phyloP scores from a whole-genome alignment of 2,888 invertebrate genomes.

The Mesochorus sp. region DNA sequence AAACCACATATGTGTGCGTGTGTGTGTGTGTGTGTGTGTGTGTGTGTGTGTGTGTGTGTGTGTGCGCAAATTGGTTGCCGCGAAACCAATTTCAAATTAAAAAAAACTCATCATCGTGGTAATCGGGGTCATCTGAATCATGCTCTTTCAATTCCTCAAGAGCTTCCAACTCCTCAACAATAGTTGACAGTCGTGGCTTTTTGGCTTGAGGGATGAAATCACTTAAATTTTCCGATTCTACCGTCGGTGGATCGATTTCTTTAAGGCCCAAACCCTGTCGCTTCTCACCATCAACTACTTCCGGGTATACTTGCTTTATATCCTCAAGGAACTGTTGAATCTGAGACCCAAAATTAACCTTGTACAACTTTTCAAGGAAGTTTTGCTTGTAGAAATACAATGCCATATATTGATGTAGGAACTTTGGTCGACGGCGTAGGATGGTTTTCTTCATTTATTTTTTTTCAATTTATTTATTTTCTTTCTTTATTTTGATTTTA shows the following conservation, averaged over 20 bases:
- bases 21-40: conserved; percentile 2
- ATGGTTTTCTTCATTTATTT: no score
- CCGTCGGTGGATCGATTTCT: conserved; percentile 33
- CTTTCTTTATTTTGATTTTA: no score
- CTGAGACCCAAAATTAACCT: conserved; percentile 17
- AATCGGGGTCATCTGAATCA: neutral
- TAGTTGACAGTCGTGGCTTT: neutral
- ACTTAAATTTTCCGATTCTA: conserved; percentile 27
- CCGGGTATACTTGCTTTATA: conserved; percentile 52
- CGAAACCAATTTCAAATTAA: no score
- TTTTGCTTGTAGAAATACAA: no score
- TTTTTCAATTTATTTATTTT: no score
- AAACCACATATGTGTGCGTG: neutral
- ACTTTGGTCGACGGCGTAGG: no score
- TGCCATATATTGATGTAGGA: no score
- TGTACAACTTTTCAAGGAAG: conserved; percentile 7
- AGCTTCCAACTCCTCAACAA: conserved; percentile 1
- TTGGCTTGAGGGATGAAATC: conserved; percentile 1
- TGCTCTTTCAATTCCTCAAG: no score
- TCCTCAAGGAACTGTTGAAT: conserved; percentile 53
- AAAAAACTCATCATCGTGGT: neutral
- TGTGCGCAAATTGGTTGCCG: neutral
- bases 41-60: neutral
- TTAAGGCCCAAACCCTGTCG: conserved; percentile 24
- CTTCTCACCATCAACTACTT: conserved; percentile 27